These are phyloP conservation scores for Kryptopterus vitreolus DNA, from an alignment of 2,797 vertebrate species.

Conservation along the genomic window DNA sequence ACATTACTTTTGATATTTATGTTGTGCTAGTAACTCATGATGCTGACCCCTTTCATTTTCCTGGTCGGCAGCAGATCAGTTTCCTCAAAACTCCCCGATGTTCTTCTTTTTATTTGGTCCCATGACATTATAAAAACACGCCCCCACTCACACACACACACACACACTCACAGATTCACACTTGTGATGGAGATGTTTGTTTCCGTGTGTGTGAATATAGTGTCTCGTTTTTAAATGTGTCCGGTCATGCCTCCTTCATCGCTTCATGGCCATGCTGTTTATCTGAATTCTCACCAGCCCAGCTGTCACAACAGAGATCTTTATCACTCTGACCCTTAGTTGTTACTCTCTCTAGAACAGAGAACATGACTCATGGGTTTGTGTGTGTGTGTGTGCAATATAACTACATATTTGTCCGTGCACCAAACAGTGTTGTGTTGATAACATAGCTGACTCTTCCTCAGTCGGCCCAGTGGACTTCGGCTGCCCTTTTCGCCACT, in stretches of 20 bases:
- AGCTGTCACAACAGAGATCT: conserved; percentile 74
- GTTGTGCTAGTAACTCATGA: background rate
- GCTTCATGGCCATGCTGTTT: conserved; percentile 62
- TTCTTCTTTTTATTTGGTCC: conserved; percentile 55
- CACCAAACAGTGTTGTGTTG: conserved; percentile 45
- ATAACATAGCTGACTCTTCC: conserved; percentile 25
- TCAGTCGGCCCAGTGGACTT: background rate
- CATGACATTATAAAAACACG: background rate
- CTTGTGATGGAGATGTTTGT: conserved; percentile 6
- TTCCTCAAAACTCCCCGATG: background rate
- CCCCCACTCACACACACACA: background rate
- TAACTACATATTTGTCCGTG: conserved; percentile 21
- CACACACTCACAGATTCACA: background rate
- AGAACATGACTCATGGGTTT: conserved; percentile 28
- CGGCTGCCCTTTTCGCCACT: conserved; percentile 9
- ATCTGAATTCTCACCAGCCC: conserved; percentile 72
- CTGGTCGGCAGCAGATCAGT: too few species aligned
- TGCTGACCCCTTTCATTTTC: too few species aligned
- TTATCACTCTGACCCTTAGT: conserved; percentile 55
- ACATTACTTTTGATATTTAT: background rate
- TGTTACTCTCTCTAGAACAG: conserved; percentile 26
- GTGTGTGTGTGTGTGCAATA: conserved; percentile 35
- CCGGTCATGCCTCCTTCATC: conserved; percentile 59
- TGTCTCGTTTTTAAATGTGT: conserved; percentile 67
- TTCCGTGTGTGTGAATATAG: conserved; percentile 64